Conservation (phyloP, 2,113 vertebrate genomes). For the Felis chaus region DNA sequence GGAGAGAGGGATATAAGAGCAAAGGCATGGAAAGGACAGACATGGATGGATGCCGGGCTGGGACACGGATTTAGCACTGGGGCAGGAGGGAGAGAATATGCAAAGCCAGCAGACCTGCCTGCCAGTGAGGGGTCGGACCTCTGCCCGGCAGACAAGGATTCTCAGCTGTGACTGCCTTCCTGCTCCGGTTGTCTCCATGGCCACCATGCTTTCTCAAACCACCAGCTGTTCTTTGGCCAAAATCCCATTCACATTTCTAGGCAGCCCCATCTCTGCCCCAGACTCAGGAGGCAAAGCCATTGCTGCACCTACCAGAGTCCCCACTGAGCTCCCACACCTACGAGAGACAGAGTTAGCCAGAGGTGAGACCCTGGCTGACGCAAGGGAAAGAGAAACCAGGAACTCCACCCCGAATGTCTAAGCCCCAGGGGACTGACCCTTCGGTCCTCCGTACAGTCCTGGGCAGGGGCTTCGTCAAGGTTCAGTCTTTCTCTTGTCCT, state of each 20-base stretch:
- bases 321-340: neutral
- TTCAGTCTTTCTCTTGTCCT: neutral
- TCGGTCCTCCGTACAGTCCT: neutral
- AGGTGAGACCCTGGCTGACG: neutral
- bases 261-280: neutral
- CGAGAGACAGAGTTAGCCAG: neutral
- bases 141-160: neutral
- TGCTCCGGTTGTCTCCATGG: neutral
- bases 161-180: neutral
- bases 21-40: neutral
- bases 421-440: neutral
- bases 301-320: too few species aligned
- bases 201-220: neutral
- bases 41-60: fast-evolving
- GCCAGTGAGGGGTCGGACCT: fast-evolving
- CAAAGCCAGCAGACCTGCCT: neutral
- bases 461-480: neutral
- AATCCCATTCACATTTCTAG: neutral
- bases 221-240: neutral
- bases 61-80: neutral
- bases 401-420: too few species aligned
- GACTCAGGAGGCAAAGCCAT: neutral
- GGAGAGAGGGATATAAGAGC: neutral
- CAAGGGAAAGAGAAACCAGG: neutral
- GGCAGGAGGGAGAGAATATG: neutral